phyloP scores from a whole-genome alignment of 1,140 invertebrate genomes.

The Batillaria attramentaria region DNA sequence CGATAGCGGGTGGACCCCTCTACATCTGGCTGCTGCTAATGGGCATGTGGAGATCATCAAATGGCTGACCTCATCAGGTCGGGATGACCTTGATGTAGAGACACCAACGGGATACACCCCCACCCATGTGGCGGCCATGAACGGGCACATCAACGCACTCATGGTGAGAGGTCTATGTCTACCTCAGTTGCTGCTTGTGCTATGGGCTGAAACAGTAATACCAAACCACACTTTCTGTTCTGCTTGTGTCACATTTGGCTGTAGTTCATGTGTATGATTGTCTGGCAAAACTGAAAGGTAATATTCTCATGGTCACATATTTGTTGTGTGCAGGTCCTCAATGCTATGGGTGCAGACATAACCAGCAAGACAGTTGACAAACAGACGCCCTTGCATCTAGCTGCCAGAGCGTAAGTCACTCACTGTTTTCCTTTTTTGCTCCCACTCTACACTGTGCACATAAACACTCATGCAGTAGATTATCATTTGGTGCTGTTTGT shows the following conservation, averaged over 20 bases:
- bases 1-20: slow-evolving; percentile 60
- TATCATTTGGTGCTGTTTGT: no score
- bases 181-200: neutral
- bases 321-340: slow-evolving; percentile 61
- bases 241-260: no score
- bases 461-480: no score
- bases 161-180: slow-evolving; percentile 52
- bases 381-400: slow-evolving; percentile 69
- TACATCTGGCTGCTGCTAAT: slow-evolving; percentile 59
- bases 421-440: slow-evolving; percentile 4
- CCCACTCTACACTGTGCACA: no score
- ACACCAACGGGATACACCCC: slow-evolving; percentile 69
- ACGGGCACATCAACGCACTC: slow-evolving; percentile 68
- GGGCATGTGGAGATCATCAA: slow-evolving; percentile 65
- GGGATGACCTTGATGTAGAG: slow-evolving; percentile 57
- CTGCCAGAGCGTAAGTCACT: slow-evolving; percentile 67
- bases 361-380: slow-evolving; percentile 62
- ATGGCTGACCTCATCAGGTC: slow-evolving; percentile 56
- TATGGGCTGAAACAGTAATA: neutral
- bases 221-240: no score
- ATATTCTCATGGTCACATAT: neutral
- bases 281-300: no score
- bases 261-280: no score
- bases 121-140: slow-evolving; percentile 70
- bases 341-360: slow-evolving; percentile 68